These are phyloP conservation scores for Gadus chalcogrammus DNA, from an alignment of 2,113 vertebrate genomes.

Conservation along the genomic window DNA sequence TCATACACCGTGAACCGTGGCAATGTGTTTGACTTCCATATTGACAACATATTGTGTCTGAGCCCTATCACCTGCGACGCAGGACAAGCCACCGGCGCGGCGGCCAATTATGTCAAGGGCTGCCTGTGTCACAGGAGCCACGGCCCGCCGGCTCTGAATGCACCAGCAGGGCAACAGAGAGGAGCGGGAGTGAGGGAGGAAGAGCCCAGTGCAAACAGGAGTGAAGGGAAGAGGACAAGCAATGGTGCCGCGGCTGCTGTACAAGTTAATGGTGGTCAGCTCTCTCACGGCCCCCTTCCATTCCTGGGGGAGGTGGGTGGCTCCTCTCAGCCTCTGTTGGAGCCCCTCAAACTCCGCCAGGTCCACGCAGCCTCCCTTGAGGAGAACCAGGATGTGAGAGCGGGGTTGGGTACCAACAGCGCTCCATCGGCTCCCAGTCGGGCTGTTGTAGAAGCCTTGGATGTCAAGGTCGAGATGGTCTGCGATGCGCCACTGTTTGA, in stretches of 20 bases:
- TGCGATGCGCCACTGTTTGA: constrained; percentile 22
- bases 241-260: neutral
- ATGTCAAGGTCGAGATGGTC: neutral
- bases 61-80: constrained; percentile 10
- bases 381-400: too few relatives aligned
- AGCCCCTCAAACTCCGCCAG: constrained; percentile 14
- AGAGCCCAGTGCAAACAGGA: neutral
- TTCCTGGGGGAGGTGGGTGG: neutral
- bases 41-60: constrained; percentile 44
- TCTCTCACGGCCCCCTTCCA: constrained; percentile 11
- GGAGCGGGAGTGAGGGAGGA: neutral
- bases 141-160: neutral
- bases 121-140: neutral
- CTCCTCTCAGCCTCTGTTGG: neutral
- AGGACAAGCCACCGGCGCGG: neutral
- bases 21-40: constrained; percentile 34
- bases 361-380: neutral
- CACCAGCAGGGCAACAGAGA: neutral
- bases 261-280: constrained; percentile 38
- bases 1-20: neutral
- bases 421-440: neutral
- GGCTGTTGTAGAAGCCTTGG: too few relatives aligned
- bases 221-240: neutral
- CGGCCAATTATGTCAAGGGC: neutral
- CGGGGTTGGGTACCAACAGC: neutral